Evolutionary conservation across 2,888 invertebrate species (phyloP).

Genomic region (Uloborus plumipes): DNA sequence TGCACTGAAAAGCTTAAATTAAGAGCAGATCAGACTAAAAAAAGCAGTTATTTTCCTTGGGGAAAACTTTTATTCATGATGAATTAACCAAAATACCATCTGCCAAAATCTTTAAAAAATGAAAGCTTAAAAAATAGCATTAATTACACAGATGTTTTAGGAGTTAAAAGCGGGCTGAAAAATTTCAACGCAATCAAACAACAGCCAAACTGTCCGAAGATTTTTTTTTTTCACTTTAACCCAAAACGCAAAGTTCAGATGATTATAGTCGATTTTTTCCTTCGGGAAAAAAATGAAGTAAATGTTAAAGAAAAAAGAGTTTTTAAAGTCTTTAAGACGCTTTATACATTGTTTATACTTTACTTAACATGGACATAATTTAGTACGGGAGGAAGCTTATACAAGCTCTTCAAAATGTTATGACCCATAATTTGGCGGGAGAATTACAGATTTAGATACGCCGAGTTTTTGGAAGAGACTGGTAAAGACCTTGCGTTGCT

Average conservation of each 20-base stretch:
- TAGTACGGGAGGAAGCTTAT: constrained; percentile 7
- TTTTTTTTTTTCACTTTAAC: not conserved
- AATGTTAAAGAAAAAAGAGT: not conserved
- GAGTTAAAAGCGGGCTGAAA: not conserved
- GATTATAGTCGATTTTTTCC: constrained; percentile 27
- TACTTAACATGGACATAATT: constrained; percentile 40
- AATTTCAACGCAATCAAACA: not conserved
- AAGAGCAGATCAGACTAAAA: too few relatives aligned
- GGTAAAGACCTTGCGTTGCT: constrained; percentile 37
- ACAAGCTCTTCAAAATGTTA: constrained; percentile 29
- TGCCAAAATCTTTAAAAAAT: not conserved
- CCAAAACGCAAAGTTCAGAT: constrained; percentile 27
- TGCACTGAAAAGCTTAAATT: too few relatives aligned
- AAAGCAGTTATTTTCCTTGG: not conserved
- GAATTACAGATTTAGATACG: constrained; percentile 39
- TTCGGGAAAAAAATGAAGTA: constrained; percentile 8
- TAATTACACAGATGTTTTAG: not conserved
- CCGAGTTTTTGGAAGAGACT: constrained; percentile 21
- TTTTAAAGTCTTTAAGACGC: constrained; percentile 34
- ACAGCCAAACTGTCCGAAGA: not conserved
- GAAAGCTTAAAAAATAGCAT: too few relatives aligned
- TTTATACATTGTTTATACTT: constrained; percentile 32
- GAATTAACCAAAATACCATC: not conserved
- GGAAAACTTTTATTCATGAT: not conserved
- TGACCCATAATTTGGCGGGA: constrained; percentile 46